These are phyloP conservation scores for Paraescarpia echinospica DNA, from an alignment of 1,140 invertebrate species.

Conservation along the genomic window DNA sequence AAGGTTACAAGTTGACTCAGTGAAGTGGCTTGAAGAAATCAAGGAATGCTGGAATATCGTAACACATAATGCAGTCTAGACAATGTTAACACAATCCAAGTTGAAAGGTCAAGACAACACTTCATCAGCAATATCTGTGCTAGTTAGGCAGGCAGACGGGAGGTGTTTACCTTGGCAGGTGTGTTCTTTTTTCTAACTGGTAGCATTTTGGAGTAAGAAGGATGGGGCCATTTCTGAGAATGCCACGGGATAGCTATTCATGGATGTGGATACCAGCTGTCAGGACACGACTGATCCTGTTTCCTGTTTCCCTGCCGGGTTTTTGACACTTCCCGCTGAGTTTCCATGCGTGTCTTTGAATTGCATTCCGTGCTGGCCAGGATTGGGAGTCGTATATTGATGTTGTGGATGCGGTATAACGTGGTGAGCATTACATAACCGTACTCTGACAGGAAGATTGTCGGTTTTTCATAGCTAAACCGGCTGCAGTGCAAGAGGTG, in stretches of 20 bases:
- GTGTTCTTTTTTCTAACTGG: not conserved
- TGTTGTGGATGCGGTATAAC: not conserved
- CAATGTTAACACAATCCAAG: not conserved
- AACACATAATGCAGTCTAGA: not conserved
- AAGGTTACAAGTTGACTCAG: too few relatives aligned
- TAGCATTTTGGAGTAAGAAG: not conserved
- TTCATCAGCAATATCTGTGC: not conserved
- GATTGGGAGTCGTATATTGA: not conserved
- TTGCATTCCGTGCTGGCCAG: not conserved
- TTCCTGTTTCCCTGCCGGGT: not conserved
- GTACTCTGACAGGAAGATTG: not conserved
- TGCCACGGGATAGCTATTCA: not conserved
- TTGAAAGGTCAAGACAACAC: not conserved
- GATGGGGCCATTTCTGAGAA: not conserved
- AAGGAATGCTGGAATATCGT: not conserved
- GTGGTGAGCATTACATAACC: not conserved
- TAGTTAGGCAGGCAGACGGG: not conserved
- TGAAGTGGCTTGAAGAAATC: not conserved
- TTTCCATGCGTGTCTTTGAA: not conserved
- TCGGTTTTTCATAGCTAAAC: not conserved
- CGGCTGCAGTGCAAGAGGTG: not conserved
- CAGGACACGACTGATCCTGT: not conserved
- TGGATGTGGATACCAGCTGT: not conserved
- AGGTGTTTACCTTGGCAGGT: slow-evolving; percentile 3
- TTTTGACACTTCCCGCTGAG: not conserved